Evolutionary conservation across 2,797 vertebrate species (phyloP).

Genomic region (Falco novaeseelandiae): DNA sequence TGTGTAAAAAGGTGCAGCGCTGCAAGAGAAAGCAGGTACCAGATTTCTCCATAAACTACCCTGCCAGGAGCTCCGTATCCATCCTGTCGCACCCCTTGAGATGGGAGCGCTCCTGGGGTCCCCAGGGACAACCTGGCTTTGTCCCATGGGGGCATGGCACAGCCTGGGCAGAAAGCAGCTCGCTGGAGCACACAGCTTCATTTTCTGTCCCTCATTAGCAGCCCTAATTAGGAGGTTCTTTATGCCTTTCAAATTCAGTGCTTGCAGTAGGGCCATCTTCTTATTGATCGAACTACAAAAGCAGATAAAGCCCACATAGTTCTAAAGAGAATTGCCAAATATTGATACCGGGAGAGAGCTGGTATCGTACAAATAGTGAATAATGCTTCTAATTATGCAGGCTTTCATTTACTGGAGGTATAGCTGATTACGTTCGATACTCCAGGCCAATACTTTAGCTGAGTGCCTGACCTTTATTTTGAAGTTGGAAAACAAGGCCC

Average conservation of each 20-base stretch:
- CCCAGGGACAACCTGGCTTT: too few relatives aligned
- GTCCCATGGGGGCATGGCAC: rapidly evolving
- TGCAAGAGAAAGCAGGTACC: neutral
- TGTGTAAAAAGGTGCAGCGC: neutral
- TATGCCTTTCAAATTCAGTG: neutral
- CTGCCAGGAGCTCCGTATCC: neutral
- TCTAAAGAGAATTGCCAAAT: neutral
- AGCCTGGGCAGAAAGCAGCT: neutral
- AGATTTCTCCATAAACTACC: neutral
- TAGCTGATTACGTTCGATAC: neutral
- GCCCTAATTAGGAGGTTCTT: neutral
- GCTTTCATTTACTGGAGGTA: neutral
- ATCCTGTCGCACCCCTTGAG: neutral
- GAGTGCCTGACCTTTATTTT: neutral
- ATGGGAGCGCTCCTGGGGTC: too few relatives aligned
- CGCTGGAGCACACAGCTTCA: rapidly evolving
- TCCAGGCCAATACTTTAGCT: neutral
- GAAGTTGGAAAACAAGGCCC: neutral
- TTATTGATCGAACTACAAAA: neutral
- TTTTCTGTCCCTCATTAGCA: neutral
- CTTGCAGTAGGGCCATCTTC: neutral
- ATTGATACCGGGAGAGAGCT: constrained; percentile 2
- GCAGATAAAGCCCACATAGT: neutral
- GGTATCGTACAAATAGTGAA: neutral
- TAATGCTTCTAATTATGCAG: neutral